Evolutionary conservation across 2,888 invertebrate species (phyloP), one percentile per base, ranked within the genome.

Genomic region (Dynastes grantii): DNA sequence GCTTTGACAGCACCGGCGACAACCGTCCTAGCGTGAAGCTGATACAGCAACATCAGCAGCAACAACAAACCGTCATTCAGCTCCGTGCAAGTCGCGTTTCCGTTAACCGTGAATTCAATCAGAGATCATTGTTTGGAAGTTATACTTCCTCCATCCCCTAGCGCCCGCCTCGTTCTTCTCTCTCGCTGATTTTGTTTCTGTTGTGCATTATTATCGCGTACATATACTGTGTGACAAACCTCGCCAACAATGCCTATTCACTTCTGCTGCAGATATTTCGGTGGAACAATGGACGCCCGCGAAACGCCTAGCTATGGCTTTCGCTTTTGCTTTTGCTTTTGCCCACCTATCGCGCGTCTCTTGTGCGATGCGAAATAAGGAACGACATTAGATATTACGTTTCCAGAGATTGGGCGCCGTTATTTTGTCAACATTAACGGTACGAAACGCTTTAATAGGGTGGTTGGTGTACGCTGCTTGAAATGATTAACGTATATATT

Each of bases 41-140:
- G 81, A 80, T 80, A 78, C 67, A 73, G 76, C 68, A 79, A 22
- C 55, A 45, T 8, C 45, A 45, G 45, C 45, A 8, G 45, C 45
- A 45, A 22, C 55, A 58, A 29, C 49, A 13, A 45, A 68, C 80
- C 77, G 67, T 79, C 80, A 67, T 73, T 81, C 75, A 45, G 76
- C 53, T 49, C 65, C 45, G 67, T 76, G 68, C 78, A 45, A 8
- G 45, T 45, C 45, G 45, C 63, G 81, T 75, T 76, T 73, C 80
- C 79, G 77, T 78, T 76, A 77, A 71, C 76, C 78, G 80, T 79
- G 82, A 82, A 83, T 83, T 83, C 83, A 83, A 83, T 83, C 83
- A 83, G 82, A 78, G 78, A 82, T 82, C 82, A 82, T 83, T 83
- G 83, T 83, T 83, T 58, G 80, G 81, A 82, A 83, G 81, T 82